Conservation (phyloP, 2,113 vertebrate species). For the Argyrosomus japonicus region DNA sequence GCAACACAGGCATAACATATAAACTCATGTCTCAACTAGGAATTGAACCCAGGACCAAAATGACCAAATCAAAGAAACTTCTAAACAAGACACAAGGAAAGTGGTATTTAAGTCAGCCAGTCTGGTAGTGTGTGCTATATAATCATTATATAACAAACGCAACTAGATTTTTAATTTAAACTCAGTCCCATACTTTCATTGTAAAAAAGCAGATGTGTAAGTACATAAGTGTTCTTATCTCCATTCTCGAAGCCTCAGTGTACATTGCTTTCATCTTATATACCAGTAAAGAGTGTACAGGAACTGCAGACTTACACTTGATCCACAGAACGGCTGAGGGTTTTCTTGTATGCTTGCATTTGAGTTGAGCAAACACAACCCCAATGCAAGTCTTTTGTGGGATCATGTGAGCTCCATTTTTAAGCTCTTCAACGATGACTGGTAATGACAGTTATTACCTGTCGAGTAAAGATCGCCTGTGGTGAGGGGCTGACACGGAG, state of each 20-base stretch:
- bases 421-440: neutral
- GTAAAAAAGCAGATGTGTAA: too few relatives aligned
- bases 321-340: neutral
- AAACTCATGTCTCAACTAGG: too few relatives aligned
- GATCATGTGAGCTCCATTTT: neutral
- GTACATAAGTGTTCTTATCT: neutral
- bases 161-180: neutral
- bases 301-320: too few relatives aligned
- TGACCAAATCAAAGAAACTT: neutral
- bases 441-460: neutral
- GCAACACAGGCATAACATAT: too few relatives aligned
- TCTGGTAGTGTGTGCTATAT: neutral
- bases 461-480: neutral
- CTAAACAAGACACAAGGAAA: neutral
- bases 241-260: too few relatives aligned
- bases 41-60: too few relatives aligned
- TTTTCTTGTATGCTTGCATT: neutral
- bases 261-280: too few relatives aligned
- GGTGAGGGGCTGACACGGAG: neutral
- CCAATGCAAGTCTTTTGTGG: neutral
- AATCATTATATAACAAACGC: neutral
- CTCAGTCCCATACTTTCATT: too few relatives aligned
- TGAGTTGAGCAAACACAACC: slow-evolving; percentile 1
- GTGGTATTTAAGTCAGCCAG: neutral
- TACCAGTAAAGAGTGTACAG: too few relatives aligned